Evolutionary conservation across 2,113 vertebrate genomes (phyloP), one percentile per base, ranked within the genome.

Genomic region (Oncorhynchus nerka): DNA sequence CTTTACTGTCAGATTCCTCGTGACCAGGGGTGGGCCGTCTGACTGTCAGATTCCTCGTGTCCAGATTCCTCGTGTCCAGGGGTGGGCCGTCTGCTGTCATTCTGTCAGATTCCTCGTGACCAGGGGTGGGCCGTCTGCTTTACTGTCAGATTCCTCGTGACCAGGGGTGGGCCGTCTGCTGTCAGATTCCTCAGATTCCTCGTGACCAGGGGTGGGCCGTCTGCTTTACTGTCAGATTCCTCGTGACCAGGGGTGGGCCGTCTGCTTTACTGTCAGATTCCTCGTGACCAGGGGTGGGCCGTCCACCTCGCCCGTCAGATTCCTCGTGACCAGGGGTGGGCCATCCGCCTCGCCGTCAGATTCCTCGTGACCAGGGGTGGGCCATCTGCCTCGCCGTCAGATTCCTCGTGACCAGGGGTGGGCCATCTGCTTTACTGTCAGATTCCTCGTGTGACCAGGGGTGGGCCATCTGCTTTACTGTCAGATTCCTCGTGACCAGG

Each of bases 151-250:
- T 59, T 39, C 39, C 39, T 39, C 7, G 34, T 39, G 34, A 2
- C 7, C 34, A 39, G 34, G 34, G 34, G 34, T 6, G 8, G 39
- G 8, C 39, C 1, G 0, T 39, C 39, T 2, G 9, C n/a, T n/a
- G n/a, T n/a, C n/a, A n/a, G n/a, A n/a, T n/a, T n/a, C 24, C 67
- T 65, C 0, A 75, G 75, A 75, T 59, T 39, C 8, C 39, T 39
- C 7, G 34, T 39, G 34, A 39, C 34, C 34, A 39, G 34, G 7
- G 34, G 6, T 2, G 8, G 34, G 34, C 34, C 5, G 0, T 39
- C 39, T 2, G 9, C 24, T n/a, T n/a, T n/a, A n/a, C 26, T 39
- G 4, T 65, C 0, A 75, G 75, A 75, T 59, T 39, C 39, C 39
- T 39, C 7, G 34, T 39, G 34, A 2, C 7, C 34, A 39, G 34